These are phyloP conservation scores for Eupelmus urozonus DNA, from an alignment of 2,888 invertebrate genomes.

Conservation along the genomic window DNA sequence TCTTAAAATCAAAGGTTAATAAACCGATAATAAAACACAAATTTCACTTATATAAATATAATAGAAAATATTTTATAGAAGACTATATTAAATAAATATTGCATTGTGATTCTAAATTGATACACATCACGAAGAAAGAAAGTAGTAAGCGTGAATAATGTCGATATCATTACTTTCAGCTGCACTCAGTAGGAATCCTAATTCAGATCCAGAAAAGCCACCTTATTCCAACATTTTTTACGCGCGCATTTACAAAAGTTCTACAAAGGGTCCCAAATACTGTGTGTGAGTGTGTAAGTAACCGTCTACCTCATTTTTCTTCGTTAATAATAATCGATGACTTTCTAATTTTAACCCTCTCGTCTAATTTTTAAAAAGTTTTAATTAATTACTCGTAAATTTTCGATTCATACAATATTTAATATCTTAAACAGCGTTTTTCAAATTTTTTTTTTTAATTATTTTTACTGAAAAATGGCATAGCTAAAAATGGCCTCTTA, in stretches of 20 bases:
- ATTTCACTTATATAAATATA: background rate
- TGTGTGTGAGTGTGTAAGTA: constrained; percentile 48
- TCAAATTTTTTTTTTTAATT: background rate
- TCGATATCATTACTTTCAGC: constrained; percentile 47
- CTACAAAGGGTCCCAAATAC: constrained; percentile 70
- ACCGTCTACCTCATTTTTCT: constrained; percentile 28
- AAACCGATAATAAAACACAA: no score
- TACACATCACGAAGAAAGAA: background rate
- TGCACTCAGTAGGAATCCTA: constrained; percentile 39
- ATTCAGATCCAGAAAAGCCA: constrained; percentile 41
- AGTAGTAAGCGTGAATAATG: constrained; percentile 2
- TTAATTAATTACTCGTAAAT: background rate
- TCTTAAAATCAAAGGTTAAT: no score
- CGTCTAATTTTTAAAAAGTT: constrained; percentile 24
- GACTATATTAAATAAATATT: background rate
- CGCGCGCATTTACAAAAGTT: constrained; percentile 54
- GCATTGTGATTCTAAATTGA: no score
- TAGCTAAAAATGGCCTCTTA: constrained; percentile 42
- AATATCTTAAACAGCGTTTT: no score
- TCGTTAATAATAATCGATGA: constrained; percentile 24
- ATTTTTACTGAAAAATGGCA: constrained; percentile 3
- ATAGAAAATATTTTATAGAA: background rate
- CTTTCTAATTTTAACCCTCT: background rate
- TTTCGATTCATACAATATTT: no score
- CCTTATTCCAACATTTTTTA: background rate